A percentile compares a stretch with the other conserved stretches of the same genome.
These are phyloP conservation scores for Oriolus oriolus DNA, from an alignment of 2,113 vertebrate genomes.

Conservation along the genomic window DNA sequence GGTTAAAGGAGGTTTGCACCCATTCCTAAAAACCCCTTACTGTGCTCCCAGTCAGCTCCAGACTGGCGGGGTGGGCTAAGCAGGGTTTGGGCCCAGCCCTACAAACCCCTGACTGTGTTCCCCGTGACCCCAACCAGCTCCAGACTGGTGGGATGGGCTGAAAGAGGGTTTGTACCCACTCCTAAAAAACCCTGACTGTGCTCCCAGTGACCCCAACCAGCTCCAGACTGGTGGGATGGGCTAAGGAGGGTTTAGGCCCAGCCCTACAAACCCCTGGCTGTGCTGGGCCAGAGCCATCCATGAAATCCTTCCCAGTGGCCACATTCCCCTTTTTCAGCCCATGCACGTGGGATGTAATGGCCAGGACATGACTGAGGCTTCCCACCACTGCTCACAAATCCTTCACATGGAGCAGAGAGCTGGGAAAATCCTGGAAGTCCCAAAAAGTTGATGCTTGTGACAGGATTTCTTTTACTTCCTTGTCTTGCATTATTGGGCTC, in stretches of 20 bases:
- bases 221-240: neutral
- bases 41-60: neutral
- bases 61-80: neutral
- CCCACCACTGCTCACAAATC: accelerated
- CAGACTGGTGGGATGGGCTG: neutral
- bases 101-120: neutral
- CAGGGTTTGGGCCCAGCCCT: neutral
- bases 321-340: neutral
- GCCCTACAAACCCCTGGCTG: neutral
- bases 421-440: neutral
- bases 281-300: too few relatives aligned
- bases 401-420: neutral
- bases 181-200: neutral
- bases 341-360: accelerated
- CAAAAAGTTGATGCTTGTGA: accelerated
- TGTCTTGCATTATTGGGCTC: neutral
- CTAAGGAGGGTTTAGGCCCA: neutral
- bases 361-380: accelerated
- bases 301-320: too few relatives aligned
- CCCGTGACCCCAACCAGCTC: neutral
- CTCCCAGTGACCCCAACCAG: neutral
- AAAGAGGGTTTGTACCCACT: accelerated
- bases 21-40: accelerated
- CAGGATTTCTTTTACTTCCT: neutral
- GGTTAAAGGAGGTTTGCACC: neutral